phyloP scores from a whole-genome alignment of 2,888 invertebrate genomes.

The Limnephilus marmoratus region DNA sequence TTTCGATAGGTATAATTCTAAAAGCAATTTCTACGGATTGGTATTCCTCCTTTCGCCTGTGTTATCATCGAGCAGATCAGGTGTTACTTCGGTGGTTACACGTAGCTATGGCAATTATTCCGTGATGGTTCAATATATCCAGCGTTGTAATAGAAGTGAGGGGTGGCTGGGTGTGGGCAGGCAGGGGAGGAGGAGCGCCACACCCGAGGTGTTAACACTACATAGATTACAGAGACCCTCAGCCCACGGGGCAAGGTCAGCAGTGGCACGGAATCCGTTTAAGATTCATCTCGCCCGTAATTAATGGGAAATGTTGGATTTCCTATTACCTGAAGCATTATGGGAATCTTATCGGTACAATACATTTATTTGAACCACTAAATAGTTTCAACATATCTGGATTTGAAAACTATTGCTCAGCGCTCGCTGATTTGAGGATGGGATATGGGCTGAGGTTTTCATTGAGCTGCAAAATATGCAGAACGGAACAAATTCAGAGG shows the following conservation, averaged over 20 bases:
- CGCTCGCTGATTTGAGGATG: background rate
- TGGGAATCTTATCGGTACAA: background rate
- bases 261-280: background rate
- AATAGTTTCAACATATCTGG: background rate
- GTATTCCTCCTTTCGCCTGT: background rate
- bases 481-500: background rate
- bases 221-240: background rate
- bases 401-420: background rate
- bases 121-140: constrained; percentile 62
- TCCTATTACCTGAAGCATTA: background rate
- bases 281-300: background rate
- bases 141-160: constrained; percentile 17
- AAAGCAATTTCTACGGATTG: background rate
- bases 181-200: background rate
- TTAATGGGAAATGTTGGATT: background rate
- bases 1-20: background rate
- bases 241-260: constrained; percentile 19
- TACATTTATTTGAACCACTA: background rate
- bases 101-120: constrained; percentile 63
- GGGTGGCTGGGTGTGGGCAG: background rate
- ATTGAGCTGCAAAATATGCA: background rate
- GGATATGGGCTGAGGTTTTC: background rate
- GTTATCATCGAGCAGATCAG: background rate
- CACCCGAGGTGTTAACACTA: constrained; percentile 24
- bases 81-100: constrained; percentile 50